Evolutionary conservation across 2,113 vertebrate genomes (phyloP), one percentile per base, ranked within the genome.

Genomic region (Silurus glanis): DNA sequence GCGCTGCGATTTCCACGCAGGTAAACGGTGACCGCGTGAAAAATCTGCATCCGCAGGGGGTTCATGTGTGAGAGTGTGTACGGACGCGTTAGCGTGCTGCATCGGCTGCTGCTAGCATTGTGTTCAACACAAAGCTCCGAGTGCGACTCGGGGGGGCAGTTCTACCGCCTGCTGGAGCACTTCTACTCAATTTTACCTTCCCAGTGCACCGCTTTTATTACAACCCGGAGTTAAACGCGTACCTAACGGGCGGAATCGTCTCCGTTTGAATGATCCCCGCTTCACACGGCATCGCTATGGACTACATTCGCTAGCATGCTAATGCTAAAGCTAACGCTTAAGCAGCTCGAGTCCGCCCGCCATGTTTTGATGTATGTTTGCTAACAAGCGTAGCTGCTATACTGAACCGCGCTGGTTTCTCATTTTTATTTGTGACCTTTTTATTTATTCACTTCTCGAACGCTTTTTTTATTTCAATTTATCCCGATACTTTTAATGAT

Each of bases 141-240:
- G 93, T 94, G 93, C 94, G 92, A 91, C 85, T 90, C 89, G 94
- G 93, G 85, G 94, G 93, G 85, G 93, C 93, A 37, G 37, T 37
- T 37, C 37, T 2, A 37, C 37, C 2, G 37, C 37, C 37, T 37
- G 37, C 37, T 37, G 37, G 37, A 2, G 37, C 37, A 37, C 37
- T 56, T 19, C 12, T 1, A 69, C 14, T 56, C 28, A 69, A 51
- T 21, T 83, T 55, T 37, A 83, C 13, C 6, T 1, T 59, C 55
- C 2, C 2, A 59, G 0, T 45, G 25, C 5, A 12, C 25, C 37
- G 0, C 5, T 59, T 59, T 12, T 1, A 45, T 6, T 10, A 2
- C 19, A 19, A 8, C 0, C 9, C 5, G 16, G 4, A 16, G 19
- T 64, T 66, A 25, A 9, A 8, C 8, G 1, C 17, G 7, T 10